Percentiles rank a stretch among this genome's conserved stretches.
phyloP scores from a whole-genome alignment of 2,888 invertebrate genomes.

The Abrostola triplasia region DNA sequence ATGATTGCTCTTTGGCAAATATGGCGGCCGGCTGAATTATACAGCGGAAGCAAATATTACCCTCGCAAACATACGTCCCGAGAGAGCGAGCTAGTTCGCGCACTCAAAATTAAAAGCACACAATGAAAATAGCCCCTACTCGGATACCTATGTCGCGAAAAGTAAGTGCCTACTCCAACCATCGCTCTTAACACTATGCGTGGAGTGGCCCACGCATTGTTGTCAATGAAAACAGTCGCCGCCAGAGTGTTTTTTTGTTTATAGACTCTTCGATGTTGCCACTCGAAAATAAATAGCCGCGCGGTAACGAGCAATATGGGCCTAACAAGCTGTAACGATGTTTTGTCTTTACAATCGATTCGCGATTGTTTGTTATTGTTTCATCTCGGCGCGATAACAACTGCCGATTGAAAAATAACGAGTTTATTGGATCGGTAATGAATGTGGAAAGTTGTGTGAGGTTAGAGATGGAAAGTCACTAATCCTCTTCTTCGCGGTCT shows the following conservation, averaged over 20 bases:
- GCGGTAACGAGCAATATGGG: constrained; percentile 83
- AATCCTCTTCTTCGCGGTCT: too few relatives aligned
- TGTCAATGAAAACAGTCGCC: constrained; percentile 87
- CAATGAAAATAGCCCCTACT: constrained; percentile 89
- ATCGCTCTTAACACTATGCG: constrained; percentile 83
- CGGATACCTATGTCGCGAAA: constrained; percentile 86
- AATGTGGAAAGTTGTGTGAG: constrained; percentile 16
- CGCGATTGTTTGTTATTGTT: constrained; percentile 75
- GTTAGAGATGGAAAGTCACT: neutral
- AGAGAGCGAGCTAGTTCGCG: constrained; percentile 89
- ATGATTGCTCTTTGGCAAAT: constrained; percentile 90
- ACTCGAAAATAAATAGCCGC: constrained; percentile 86
- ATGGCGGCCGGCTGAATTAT: constrained; percentile 90
- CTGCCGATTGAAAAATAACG: constrained; percentile 54
- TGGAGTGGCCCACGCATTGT: constrained; percentile 79
- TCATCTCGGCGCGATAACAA: constrained; percentile 63
- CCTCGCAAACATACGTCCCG: constrained; percentile 89
- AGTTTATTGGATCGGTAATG: constrained; percentile 50
- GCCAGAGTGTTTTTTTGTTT: constrained; percentile 87
- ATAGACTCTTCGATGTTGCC: constrained; percentile 86
- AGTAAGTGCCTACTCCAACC: constrained; percentile 83
- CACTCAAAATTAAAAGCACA: constrained; percentile 90
- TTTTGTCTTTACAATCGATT: constrained; percentile 80
- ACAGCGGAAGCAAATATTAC: constrained; percentile 90
- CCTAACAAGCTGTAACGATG: constrained; percentile 84